These are phyloP conservation scores for Henricia sp. DNA, from an alignment of 53 echinoderm and acorn worm species.

Conservation along the genomic window DNA sequence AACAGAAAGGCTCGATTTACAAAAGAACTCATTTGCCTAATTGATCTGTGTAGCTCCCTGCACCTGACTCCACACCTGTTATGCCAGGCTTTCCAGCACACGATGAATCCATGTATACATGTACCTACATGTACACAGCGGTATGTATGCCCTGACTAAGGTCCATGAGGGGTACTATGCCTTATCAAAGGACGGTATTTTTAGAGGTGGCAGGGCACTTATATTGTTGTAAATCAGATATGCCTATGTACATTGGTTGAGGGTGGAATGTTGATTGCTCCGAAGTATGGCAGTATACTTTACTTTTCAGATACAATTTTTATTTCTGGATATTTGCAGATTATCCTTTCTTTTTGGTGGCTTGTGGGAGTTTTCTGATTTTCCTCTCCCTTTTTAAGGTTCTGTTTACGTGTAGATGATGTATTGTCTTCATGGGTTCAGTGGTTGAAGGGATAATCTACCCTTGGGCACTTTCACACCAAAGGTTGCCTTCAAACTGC, in stretches of 20 bases:
- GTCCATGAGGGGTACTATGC: not conserved
- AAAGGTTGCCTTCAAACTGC: too few species aligned
- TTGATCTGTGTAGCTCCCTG: constrained; percentile 27
- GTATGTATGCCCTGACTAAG: constrained; percentile 1
- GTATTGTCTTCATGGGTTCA: too few species aligned
- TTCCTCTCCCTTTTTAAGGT: too few species aligned
- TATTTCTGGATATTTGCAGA: too few species aligned
- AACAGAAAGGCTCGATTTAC: not conserved
- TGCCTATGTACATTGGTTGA: not conserved
- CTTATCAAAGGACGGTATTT: not conserved
- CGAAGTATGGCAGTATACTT: not conserved
- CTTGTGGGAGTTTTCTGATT: too few species aligned
- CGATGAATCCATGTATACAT: constrained; percentile 32
- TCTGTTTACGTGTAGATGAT: too few species aligned
- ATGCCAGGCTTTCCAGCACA: constrained; percentile 28
- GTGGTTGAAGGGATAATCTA: too few species aligned
- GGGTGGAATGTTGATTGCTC: not conserved
- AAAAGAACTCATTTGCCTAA: not conserved
- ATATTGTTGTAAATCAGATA: not conserved
- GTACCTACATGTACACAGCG: constrained; percentile 42
- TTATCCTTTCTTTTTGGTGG: too few species aligned
- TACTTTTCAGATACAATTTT: too few species aligned
- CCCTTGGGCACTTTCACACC: too few species aligned
- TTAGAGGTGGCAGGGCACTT: not conserved
- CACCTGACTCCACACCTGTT: constrained; percentile 3